Evolutionary conservation across 2,113 vertebrate species (phyloP).

Genomic region (Eudorcas thomsonii): DNA sequence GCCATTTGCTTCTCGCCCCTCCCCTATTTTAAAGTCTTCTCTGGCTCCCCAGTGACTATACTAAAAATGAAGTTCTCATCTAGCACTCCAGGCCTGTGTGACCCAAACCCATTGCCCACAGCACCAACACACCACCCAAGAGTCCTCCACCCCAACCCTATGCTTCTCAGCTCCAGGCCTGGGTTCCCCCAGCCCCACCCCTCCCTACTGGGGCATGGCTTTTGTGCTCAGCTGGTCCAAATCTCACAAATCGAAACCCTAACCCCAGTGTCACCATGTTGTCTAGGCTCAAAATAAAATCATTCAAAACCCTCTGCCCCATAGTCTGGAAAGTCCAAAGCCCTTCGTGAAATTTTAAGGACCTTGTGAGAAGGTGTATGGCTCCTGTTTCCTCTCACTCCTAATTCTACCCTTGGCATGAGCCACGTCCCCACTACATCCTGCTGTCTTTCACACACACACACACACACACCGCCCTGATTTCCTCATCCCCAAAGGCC

Average conservation of each 20-base stretch:
- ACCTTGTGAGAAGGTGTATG: not conserved
- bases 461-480: not conserved
- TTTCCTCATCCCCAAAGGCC: not conserved
- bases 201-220: fast-evolving
- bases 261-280: not conserved
- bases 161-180: not conserved
- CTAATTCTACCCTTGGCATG: not conserved
- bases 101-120: not conserved
- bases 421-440: not conserved
- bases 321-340: fast-evolving
- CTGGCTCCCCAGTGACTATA: not conserved
- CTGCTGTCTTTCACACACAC: not conserved
- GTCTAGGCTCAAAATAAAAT: not conserved
- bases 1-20: not conserved
- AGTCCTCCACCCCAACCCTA: not conserved
- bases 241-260: not conserved
- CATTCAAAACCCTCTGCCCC: not conserved
- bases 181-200: not conserved
- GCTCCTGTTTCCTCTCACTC: not conserved
- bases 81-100: not conserved
- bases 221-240: not conserved
- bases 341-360: not conserved
- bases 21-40: not conserved
- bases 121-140: not conserved
- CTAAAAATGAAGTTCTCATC: not conserved